Conservation (phyloP, 2,888 invertebrate species). For the Eupithecia inturbata region DNA sequence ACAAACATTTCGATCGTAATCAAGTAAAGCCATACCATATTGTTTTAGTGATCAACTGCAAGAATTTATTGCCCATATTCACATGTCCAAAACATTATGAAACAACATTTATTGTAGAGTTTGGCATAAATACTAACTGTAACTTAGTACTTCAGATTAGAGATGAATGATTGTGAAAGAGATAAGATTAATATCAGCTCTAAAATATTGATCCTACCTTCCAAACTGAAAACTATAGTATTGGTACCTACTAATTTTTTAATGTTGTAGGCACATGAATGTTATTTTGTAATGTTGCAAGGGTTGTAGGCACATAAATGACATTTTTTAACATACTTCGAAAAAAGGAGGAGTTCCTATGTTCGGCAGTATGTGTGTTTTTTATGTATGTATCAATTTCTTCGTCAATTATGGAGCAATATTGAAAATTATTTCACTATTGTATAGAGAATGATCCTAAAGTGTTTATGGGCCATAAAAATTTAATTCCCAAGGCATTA, state of each 20-base stretch:
- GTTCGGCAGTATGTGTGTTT: too few species aligned
- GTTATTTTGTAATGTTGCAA: too few species aligned
- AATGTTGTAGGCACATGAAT: neutral
- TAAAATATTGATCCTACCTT: neutral
- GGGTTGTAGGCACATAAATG: neutral
- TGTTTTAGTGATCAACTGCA: conserved; percentile 58
- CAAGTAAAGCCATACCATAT: conserved; percentile 59
- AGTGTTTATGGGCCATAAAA: too few species aligned
- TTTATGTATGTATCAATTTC: too few species aligned
- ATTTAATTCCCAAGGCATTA: too few species aligned
- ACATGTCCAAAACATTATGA: conserved; percentile 16
- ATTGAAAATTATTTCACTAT: too few species aligned
- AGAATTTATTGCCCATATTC: conserved; percentile 53
- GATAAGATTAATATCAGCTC: conserved; percentile 4
- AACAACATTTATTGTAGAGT: conserved; percentile 3
- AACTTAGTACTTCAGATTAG: conserved; percentile 7
- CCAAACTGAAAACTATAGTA: neutral
- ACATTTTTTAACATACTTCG: too few species aligned
- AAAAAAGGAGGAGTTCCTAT: too few species aligned
- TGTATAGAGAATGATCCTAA: too few species aligned
- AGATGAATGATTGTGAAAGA: conserved; percentile 17
- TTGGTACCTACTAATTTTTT: neutral
- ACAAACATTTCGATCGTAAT: neutral
- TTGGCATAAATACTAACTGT: neutral
- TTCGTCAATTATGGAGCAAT: too few species aligned